These are phyloP conservation scores for Octodonta nipae DNA, from an alignment of 2,888 invertebrate species.

Conservation along the genomic window DNA sequence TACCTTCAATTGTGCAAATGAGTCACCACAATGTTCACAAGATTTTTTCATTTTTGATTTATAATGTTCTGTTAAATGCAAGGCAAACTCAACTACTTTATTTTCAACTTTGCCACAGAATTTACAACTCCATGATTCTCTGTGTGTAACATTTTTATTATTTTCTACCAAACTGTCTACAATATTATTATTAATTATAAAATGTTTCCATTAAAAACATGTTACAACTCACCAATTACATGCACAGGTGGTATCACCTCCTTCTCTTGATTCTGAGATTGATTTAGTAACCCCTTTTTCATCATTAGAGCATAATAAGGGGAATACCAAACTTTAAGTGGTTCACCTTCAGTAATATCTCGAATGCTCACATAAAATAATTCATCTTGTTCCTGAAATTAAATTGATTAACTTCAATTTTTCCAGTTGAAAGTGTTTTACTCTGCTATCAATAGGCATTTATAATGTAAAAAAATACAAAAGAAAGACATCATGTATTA, in stretches of 20 bases:
- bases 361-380: conserved; percentile 37
- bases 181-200: background rate
- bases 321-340: conserved; percentile 46
- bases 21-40: conserved; percentile 25
- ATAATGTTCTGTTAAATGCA: conserved; percentile 36
- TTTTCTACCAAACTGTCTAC: background rate
- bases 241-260: background rate
- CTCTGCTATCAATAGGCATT: no score
- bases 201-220: background rate
- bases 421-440: no score
- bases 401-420: no score
- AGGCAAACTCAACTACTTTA: conserved; percentile 33
- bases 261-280: background rate
- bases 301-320: conserved; percentile 43
- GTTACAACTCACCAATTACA: no score
- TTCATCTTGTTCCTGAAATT: conserved; percentile 32
- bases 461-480: no score
- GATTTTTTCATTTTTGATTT: conserved; percentile 20
- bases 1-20: conserved; percentile 22
- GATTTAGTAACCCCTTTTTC: conserved; percentile 20
- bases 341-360: conserved; percentile 37
- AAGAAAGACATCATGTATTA: no score
- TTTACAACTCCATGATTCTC: conserved; percentile 35
- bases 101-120: conserved; percentile 33
- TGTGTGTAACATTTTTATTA: conserved; percentile 12